Conservation (phyloP, 92 coral and sea anemone species). For the Umimayanthus kanabou region DNA sequence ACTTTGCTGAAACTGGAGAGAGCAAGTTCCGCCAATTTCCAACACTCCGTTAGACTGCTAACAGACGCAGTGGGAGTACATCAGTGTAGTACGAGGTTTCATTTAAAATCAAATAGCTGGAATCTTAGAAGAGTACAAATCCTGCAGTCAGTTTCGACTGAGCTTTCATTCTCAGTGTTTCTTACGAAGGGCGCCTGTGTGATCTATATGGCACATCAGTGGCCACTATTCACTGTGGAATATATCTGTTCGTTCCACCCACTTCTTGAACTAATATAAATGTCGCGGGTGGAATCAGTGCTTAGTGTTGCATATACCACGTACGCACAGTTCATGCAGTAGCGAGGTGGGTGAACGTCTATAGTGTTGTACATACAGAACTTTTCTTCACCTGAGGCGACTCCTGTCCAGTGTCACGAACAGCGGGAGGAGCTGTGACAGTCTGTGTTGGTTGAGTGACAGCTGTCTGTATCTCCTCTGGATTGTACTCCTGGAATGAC, state of each 20-base stretch:
- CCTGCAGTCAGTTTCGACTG: too few species aligned
- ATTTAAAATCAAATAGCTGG: not conserved
- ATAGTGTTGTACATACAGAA: slow-evolving; percentile 56
- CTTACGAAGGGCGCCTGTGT: too few species aligned
- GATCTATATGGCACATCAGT: too few species aligned
- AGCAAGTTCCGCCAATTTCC: not conserved
- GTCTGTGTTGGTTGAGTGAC: slow-evolving; percentile 31
- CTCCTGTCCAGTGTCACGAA: slow-evolving; percentile 16
- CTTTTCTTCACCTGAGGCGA: slow-evolving; percentile 51
- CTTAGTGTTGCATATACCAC: not conserved
- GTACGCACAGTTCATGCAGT: not conserved
- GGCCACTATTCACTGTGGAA: too few species aligned
- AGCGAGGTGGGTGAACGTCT: not conserved
- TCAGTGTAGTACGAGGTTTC: not conserved
- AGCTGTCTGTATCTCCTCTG: slow-evolving; percentile 42
- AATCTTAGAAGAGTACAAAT: too few species aligned
- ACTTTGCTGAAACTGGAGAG: not conserved
- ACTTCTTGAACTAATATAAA: not conserved
- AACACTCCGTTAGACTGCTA: not conserved
- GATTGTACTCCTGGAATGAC: slow-evolving; percentile 47
- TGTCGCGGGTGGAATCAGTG: not conserved
- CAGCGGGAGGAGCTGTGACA: not conserved
- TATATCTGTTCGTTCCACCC: too few species aligned
- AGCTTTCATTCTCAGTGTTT: too few species aligned
- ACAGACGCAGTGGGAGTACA: not conserved